These are phyloP conservation scores for Cheilosia impressa DNA, from an alignment of 2,888 invertebrate genomes.

Conservation along the genomic window DNA sequence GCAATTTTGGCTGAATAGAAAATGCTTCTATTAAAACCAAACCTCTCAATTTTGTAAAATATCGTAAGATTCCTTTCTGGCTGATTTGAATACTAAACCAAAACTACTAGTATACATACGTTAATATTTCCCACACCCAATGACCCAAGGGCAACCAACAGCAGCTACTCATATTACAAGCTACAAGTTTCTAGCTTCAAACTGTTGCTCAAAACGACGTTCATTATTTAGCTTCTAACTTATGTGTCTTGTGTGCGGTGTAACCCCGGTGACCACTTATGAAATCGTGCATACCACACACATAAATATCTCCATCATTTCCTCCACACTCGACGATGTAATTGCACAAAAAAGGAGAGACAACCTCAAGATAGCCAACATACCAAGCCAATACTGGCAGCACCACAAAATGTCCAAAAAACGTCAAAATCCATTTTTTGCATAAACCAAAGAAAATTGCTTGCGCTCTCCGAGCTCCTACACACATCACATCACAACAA, in stretches of 20 bases:
- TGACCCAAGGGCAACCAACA: constrained; percentile 36
- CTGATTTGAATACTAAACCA: too few relatives aligned
- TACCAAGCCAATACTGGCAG: constrained; percentile 20
- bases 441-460: constrained; percentile 63
- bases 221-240: constrained; percentile 23
- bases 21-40: too few relatives aligned
- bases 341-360: constrained; percentile 60
- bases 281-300: constrained; percentile 70
- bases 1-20: too few relatives aligned
- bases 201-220: constrained; percentile 24
- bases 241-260: constrained; percentile 3
- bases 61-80: too few relatives aligned
- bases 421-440: constrained; percentile 66
- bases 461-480: constrained; percentile 64
- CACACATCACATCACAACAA: constrained; percentile 65
- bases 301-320: constrained; percentile 60
- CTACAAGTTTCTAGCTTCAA: constrained; percentile 22
- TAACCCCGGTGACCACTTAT: constrained; percentile 64
- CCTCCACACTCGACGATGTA: constrained; percentile 38
- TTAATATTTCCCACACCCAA: constrained; percentile 18
- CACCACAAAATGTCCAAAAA: constrained; percentile 59
- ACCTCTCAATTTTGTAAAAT: too few relatives aligned
- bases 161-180: constrained; percentile 2
- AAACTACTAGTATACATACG: too few relatives aligned
- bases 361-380: neutral